phyloP scores from a whole-genome alignment of 2,113 vertebrate genomes.

The Prochilodus magdalenae region DNA sequence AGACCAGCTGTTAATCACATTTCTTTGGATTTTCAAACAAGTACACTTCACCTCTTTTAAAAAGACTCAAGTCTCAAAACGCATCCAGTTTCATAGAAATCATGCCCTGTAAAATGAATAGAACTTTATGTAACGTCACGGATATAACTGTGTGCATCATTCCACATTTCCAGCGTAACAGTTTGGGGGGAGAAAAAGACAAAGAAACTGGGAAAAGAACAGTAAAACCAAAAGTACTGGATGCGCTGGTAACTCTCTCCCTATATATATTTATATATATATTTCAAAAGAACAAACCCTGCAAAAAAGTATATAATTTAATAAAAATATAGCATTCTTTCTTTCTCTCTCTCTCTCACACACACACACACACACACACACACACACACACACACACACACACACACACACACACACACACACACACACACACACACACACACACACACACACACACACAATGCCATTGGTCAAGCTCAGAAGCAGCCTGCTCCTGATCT shows the following conservation, averaged over 20 bases:
- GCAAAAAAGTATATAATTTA: constrained; percentile 45
- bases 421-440: constrained; percentile 2
- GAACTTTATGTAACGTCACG: constrained; percentile 32
- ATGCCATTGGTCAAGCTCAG: background rate
- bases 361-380: constrained; percentile 13
- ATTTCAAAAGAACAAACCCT: constrained; percentile 17
- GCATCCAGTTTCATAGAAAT: constrained; percentile 57
- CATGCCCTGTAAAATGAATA: constrained; percentile 63
- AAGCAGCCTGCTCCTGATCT: background rate
- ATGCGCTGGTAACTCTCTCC: background rate
- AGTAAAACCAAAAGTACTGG: background rate
- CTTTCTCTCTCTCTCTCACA: constrained; percentile 5
- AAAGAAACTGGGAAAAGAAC: background rate
- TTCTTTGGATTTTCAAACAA: constrained; percentile 44
- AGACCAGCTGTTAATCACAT: constrained; percentile 61
- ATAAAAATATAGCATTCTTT: constrained; percentile 58
- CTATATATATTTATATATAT: background rate
- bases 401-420: constrained; percentile 2
- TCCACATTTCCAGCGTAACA: background rate
- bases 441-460: background rate
- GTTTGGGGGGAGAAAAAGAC: background rate
- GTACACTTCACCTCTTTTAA: constrained; percentile 32
- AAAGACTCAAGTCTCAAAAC: constrained; percentile 8
- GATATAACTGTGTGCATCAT: background rate
- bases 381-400: background rate